phyloP scores from a whole-genome alignment of 2,113 vertebrate genomes.

The Neotoma lepida region DNA sequence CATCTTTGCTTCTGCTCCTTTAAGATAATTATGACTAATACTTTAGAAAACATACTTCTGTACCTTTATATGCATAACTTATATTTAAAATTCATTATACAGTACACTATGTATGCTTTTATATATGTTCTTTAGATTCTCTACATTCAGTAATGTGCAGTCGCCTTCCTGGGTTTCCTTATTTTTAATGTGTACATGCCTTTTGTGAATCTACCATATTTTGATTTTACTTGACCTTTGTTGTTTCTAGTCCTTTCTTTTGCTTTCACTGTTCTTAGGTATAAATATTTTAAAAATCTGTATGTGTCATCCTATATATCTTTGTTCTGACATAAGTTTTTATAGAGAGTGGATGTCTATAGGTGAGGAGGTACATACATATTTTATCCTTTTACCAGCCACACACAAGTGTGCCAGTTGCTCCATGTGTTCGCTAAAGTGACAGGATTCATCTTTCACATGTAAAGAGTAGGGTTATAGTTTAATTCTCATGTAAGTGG shows the following conservation, averaged over 20 bases:
- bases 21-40: constrained; percentile 10
- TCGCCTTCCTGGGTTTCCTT: background rate
- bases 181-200: background rate
- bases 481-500: background rate
- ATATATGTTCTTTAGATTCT: background rate
- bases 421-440: background rate
- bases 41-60: constrained; percentile 11
- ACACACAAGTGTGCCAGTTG: background rate
- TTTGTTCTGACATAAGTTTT: background rate
- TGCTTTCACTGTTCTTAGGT: background rate
- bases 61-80: background rate
- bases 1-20: background rate
- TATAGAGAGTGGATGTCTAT: background rate
- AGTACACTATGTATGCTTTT: background rate
- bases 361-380: background rate
- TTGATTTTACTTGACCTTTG: background rate
- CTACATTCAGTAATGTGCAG: background rate
- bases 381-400: background rate
- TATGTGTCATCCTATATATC: background rate
- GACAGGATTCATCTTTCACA: constrained; percentile 29
- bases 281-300: background rate
- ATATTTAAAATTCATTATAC: background rate
- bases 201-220: background rate
- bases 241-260: constrained; percentile 28
- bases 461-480: background rate